Percentiles rank a stretch among this genome's conserved stretches.
Evolutionary conservation across 2,113 vertebrate genomes (phyloP).

Genomic region (Speoplatyrhinus poulsoni): DNA sequence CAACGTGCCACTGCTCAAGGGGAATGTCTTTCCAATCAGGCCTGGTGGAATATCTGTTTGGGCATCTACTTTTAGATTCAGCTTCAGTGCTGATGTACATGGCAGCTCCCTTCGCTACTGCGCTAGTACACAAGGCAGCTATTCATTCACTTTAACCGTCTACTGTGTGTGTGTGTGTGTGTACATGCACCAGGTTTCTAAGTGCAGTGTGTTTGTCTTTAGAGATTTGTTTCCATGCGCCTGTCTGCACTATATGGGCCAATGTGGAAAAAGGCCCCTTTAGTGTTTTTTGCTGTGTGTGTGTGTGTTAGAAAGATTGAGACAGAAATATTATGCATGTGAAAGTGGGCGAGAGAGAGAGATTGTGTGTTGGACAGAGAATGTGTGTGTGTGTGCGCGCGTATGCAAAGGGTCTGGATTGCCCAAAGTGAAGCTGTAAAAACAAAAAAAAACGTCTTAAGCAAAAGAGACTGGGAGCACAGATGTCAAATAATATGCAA

Average conservation of each 20-base stretch:
- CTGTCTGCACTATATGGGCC: constrained; percentile 73
- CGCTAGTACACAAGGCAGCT: constrained; percentile 70
- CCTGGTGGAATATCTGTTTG: constrained; percentile 52
- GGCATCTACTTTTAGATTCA: constrained; percentile 53
- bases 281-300: constrained; percentile 49
- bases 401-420: constrained; percentile 55
- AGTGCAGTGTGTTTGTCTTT: constrained; percentile 67
- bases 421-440: constrained; percentile 67
- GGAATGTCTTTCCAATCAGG: constrained; percentile 39
- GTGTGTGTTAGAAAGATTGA: constrained; percentile 8
- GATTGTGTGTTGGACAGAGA: neutral
- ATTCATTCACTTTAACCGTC: constrained; percentile 75
- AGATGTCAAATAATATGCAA: constrained; percentile 46
- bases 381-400: constrained; percentile 31
- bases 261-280: constrained; percentile 71
- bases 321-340: constrained; percentile 1
- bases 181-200: constrained; percentile 52
- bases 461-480: constrained; percentile 30
- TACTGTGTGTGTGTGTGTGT: constrained; percentile 29
- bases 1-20: constrained; percentile 15
- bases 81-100: constrained; percentile 58
- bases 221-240: constrained; percentile 73
- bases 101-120: constrained; percentile 69
- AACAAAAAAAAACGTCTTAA: constrained; percentile 64
- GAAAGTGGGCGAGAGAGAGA: constrained; percentile 21